A percentile compares a stretch with the other conserved stretches of the same genome.
These are phyloP conservation scores for Apamea anceps DNA, from an alignment of 2,888 invertebrate species.

Conservation along the genomic window DNA sequence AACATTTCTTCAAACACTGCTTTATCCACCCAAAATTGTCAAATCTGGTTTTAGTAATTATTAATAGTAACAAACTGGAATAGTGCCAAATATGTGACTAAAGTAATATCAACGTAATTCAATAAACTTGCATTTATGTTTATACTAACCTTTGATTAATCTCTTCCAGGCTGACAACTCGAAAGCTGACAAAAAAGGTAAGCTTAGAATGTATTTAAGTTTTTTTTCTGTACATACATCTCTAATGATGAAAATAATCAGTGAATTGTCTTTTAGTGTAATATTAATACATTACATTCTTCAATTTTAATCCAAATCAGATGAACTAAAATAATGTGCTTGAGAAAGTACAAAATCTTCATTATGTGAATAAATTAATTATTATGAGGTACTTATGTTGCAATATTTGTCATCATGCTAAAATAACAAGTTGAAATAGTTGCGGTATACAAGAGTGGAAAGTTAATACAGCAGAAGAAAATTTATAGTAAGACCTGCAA, in stretches of 20 bases:
- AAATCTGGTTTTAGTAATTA: conserved; percentile 60
- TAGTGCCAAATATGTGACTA: conserved; percentile 68
- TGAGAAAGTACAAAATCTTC: conserved; percentile 23
- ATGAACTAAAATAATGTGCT: conserved; percentile 29
- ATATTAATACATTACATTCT: conserved; percentile 14
- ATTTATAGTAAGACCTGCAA: conserved; percentile 54
- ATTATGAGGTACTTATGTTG: conserved; percentile 33
- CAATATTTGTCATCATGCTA: conserved; percentile 52
- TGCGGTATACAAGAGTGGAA: conserved; percentile 63
- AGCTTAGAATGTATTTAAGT: conserved; percentile 71
- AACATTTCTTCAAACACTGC: conserved; percentile 38
- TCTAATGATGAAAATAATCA: conserved; percentile 4
- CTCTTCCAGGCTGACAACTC: conserved; percentile 90
- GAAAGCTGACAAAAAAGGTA: conserved; percentile 89
- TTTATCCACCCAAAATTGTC: conserved; percentile 23
- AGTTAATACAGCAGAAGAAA: conserved; percentile 63
- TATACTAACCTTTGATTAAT: conserved; percentile 57
- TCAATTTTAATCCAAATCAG: conserved; percentile 22
- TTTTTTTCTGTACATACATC: conserved; percentile 25
- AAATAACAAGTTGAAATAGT: conserved; percentile 52
- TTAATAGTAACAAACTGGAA: conserved; percentile 70
- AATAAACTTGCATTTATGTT: conserved; percentile 29
- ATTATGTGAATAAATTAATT: conserved; percentile 38
- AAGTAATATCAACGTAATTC: conserved; percentile 23
- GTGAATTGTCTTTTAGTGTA: conserved; percentile 33